Conservation (phyloP, 2,797 vertebrate species). For the Anniella stebbinsi region DNA sequence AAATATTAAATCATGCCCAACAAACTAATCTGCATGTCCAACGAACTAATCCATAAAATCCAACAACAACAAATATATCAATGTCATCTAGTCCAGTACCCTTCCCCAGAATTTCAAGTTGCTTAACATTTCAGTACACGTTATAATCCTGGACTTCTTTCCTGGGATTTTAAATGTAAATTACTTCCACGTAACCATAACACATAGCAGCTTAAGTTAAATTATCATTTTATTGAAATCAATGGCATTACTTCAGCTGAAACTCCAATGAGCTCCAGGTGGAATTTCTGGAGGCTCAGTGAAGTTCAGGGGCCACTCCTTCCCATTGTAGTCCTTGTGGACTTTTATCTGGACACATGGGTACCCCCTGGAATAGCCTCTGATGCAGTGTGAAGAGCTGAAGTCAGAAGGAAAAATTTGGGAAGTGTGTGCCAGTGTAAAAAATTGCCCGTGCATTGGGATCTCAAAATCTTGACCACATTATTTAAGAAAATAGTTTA, state of each 20-base stretch:
- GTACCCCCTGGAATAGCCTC: not conserved
- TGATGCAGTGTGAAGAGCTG: not conserved
- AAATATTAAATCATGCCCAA: not conserved
- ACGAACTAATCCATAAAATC: not conserved
- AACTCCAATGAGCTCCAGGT: not conserved
- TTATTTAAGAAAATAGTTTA: not conserved
- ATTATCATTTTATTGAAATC: not conserved
- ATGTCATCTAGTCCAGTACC: not conserved
- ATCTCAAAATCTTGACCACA: not conserved
- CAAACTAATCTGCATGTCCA: not conserved
- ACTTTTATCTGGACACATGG: not conserved
- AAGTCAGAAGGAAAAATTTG: not conserved
- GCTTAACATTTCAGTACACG: not conserved
- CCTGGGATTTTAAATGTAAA: not conserved
- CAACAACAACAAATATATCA: not conserved
- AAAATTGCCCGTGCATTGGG: not conserved
- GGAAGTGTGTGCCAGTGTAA: not conserved
- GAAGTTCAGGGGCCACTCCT: not conserved
- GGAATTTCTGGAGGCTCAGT: not conserved
- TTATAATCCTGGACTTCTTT: not conserved
- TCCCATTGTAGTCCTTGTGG: not conserved
- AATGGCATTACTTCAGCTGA: not conserved
- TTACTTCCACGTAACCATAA: not conserved
- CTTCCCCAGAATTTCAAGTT: not conserved
- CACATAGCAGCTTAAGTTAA: not conserved